Evolutionary conservation across 1,140 invertebrate genomes (phyloP).

Genomic region (Bombus sibiricus): DNA sequence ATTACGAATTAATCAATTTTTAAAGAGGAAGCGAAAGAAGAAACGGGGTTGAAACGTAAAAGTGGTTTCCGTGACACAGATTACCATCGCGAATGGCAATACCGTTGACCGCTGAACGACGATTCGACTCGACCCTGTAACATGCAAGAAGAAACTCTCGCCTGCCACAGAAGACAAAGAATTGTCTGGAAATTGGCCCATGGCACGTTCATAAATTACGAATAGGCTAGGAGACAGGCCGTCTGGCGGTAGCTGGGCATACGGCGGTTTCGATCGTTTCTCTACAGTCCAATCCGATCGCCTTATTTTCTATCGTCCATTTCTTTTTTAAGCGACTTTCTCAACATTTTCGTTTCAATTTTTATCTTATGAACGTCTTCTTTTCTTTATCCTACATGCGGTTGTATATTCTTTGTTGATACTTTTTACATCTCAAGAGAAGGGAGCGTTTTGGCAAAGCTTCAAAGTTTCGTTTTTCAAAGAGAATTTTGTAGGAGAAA

Average conservation of each 20-base stretch:
- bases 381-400: too few relatives aligned
- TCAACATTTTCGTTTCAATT: not conserved
- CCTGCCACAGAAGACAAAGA: not conserved
- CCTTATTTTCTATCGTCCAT: too few relatives aligned
- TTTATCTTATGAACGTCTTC: not conserved
- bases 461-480: too few relatives aligned
- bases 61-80: conserved; percentile 16
- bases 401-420: too few relatives aligned
- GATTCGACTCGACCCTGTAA: conserved; percentile 33
- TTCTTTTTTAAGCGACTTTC: not conserved
- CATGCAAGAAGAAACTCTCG: conserved; percentile 17
- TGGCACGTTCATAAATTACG: conserved; percentile 26
- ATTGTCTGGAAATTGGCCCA: not conserved
- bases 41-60: not conserved
- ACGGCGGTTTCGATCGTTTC: conserved; percentile 21
- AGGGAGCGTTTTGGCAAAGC: too few relatives aligned
- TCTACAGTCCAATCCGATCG: not conserved
- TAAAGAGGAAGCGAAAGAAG: too few relatives aligned
- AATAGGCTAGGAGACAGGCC: conserved; percentile 21
- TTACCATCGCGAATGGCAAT: not conserved
- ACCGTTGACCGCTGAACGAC: not conserved
- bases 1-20: not conserved
- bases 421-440: too few relatives aligned
- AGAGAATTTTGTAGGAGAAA: too few relatives aligned
- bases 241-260: conserved; percentile 12